Conservation (phyloP, 2,888 invertebrate genomes). For the Hypselothyrea guttata region DNA sequence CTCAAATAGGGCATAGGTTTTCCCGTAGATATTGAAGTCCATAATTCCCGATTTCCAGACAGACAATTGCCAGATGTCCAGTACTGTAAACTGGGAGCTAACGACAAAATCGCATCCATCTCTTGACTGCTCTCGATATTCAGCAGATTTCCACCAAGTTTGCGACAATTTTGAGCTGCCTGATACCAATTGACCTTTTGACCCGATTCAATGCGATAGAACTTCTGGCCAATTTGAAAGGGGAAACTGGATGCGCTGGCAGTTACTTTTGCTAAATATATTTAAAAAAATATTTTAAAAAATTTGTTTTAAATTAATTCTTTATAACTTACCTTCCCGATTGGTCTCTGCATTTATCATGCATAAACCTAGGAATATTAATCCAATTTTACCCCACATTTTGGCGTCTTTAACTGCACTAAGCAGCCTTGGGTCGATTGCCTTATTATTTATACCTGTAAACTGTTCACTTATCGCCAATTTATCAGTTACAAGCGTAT, state of each 20-base stretch:
- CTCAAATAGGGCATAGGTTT: neutral
- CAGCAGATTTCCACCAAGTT: constrained; percentile 34
- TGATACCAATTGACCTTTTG: constrained; percentile 16
- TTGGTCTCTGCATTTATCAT: constrained; percentile 18
- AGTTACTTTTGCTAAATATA: no score
- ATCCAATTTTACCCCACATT: constrained; percentile 14
- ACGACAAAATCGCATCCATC: constrained; percentile 16
- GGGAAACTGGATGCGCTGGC: constrained; percentile 10
- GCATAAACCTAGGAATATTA: constrained; percentile 19
- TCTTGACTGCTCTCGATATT: constrained; percentile 31
- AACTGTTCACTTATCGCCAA: constrained; percentile 2
- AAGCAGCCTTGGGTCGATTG: neutral
- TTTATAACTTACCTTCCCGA: constrained; percentile 8
- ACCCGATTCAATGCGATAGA: constrained; percentile 11
- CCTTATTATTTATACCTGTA: constrained; percentile 20
- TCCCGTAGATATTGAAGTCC: neutral
- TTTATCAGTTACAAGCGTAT: no score
- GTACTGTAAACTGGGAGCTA: neutral
- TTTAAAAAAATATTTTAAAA: no score
- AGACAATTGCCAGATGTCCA: constrained; percentile 34
- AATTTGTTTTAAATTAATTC: no score
- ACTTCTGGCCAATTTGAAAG: constrained; percentile 35
- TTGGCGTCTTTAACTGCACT: constrained; percentile 1
- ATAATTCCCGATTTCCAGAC: neutral
- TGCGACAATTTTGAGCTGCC: constrained; percentile 27